Evolutionary conservation across 2,888 invertebrate species (phyloP).

Genomic region (Parnassius orleans): DNA sequence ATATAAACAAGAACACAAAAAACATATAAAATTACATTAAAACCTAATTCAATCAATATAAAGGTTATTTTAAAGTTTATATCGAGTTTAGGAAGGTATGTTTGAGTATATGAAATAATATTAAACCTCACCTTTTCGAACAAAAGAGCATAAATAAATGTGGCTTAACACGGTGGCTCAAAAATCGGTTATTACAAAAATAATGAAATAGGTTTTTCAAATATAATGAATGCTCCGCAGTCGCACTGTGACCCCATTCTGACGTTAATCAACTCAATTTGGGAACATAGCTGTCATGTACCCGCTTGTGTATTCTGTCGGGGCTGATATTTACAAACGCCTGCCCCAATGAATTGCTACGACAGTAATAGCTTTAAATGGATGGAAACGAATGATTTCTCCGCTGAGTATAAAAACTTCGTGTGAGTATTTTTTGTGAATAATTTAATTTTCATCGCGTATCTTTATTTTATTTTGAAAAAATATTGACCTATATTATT

Average conservation of each 20-base stretch:
- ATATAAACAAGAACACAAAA: too few relatives aligned
- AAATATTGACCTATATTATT: too few relatives aligned
- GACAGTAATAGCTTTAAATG: slow-evolving; percentile 19
- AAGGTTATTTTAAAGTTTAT: too few relatives aligned
- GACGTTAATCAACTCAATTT: slow-evolving; percentile 25
- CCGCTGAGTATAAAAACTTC: background rate
- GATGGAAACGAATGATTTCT: slow-evolving; percentile 2
- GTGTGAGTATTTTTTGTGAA: too few relatives aligned
- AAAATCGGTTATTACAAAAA: slow-evolving; percentile 2
- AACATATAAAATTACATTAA: too few relatives aligned
- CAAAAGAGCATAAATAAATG: too few relatives aligned
- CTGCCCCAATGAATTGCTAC: slow-evolving; percentile 3
- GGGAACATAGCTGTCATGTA: slow-evolving; percentile 23
- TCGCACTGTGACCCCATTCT: slow-evolving; percentile 20
- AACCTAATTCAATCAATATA: too few relatives aligned
- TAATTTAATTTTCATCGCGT: too few relatives aligned
- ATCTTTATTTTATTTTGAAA: too few relatives aligned
- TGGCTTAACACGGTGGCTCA: background rate
- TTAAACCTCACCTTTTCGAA: too few relatives aligned
- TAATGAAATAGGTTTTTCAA: slow-evolving; percentile 4
- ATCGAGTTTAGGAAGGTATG: too few relatives aligned
- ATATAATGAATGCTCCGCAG: slow-evolving; percentile 8
- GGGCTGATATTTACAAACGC: slow-evolving; percentile 13
- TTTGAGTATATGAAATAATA: too few relatives aligned
- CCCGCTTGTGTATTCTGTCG: slow-evolving; percentile 15